phyloP scores from a whole-genome alignment of 1,140 invertebrate genomes.

The Drosophila tsacasi region DNA sequence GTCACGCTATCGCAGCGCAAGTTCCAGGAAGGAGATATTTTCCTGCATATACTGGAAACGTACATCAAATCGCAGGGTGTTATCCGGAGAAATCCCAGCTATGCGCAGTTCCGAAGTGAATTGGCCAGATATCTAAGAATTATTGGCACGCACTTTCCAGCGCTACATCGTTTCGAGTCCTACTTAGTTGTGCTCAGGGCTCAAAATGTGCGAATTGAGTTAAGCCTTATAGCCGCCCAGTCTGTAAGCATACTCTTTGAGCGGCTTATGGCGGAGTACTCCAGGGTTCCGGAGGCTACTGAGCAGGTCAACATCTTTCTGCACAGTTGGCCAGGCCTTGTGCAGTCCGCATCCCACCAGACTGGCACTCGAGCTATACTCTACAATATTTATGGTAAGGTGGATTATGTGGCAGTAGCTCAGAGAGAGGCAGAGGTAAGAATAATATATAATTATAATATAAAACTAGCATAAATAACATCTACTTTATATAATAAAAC shows the following conservation, averaged over 20 bases:
- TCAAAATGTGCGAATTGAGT: constrained; percentile 24
- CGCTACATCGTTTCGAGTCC: constrained; percentile 29
- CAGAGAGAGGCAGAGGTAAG: constrained; percentile 21
- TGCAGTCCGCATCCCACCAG: constrained; percentile 2
- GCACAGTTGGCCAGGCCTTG: constrained; percentile 27
- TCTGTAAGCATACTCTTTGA: constrained; percentile 41
- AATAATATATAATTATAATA: no score
- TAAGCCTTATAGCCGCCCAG: constrained; percentile 53
- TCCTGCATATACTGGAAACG: constrained; percentile 55
- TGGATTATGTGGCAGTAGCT: constrained; percentile 38
- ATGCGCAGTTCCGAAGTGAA: constrained; percentile 19
- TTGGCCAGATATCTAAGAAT: constrained; percentile 32
- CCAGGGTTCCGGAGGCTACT: not conserved
- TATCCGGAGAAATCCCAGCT: constrained; percentile 3
- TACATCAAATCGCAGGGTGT: constrained; percentile 35
- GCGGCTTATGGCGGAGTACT: constrained; percentile 30
- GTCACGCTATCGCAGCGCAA: constrained; percentile 48
- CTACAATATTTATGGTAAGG: constrained; percentile 38
- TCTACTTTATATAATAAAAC: no score
- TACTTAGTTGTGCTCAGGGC: constrained; percentile 26
- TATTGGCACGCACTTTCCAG: constrained; percentile 28
- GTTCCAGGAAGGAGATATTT: constrained; percentile 33
- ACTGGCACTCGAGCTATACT: constrained; percentile 32
- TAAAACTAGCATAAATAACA: no score
- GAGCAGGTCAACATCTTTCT: constrained; percentile 43